These are phyloP conservation scores for Atta colombica DNA, from an alignment of 1,140 invertebrate genomes.

Conservation along the genomic window DNA sequence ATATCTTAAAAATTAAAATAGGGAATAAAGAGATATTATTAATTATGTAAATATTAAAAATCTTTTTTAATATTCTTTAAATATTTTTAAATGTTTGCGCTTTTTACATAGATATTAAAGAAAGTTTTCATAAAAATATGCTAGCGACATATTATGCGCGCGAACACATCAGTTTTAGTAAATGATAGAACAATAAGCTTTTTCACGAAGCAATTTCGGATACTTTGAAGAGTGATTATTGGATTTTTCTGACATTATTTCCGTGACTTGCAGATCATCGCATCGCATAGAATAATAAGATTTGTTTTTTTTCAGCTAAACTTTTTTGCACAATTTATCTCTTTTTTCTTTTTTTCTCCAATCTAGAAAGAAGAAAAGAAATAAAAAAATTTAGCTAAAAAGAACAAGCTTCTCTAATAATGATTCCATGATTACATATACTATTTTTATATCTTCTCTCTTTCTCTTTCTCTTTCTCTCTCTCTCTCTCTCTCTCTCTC, in stretches of 20 bases:
- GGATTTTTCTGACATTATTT: constrained; percentile 28
- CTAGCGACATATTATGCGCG: neutral
- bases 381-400: too few species aligned
- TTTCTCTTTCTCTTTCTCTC: neutral
- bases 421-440: constrained; percentile 23
- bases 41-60: neutral
- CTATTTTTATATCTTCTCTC: constrained; percentile 4
- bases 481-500: neutral
- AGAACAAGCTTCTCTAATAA: neutral
- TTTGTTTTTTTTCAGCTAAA: too few species aligned
- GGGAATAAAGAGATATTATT: neutral
- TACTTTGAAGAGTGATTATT: constrained; percentile 7
- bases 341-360: too few species aligned
- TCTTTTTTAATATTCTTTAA: neutral
- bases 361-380: too few species aligned
- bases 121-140: neutral
- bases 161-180: neutral
- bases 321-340: too few species aligned
- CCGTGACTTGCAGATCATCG: constrained; percentile 32
- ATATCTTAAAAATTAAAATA: constrained; percentile 9
- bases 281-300: neutral
- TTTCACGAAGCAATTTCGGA: constrained; percentile 12
- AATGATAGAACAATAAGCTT: neutral
- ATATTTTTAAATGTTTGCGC: neutral
- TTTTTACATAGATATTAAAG: neutral